Evolutionary conservation across 2,888 invertebrate species (phyloP).

Genomic region (Caenorhabditis becei): DNA sequence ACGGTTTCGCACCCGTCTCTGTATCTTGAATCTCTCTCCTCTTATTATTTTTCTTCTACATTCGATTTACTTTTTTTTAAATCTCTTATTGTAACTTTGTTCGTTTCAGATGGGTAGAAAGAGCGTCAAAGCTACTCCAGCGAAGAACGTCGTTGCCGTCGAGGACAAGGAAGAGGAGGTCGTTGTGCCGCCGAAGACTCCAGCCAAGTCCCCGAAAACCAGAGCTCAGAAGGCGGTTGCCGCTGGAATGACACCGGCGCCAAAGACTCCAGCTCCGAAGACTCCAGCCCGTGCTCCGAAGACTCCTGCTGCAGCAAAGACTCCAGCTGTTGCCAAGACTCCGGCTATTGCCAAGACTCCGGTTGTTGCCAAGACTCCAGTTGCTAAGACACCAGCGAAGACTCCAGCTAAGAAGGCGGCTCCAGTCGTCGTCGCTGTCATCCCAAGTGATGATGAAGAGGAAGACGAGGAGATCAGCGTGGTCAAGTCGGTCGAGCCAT

Average conservation of each 20-base stretch:
- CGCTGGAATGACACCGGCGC: slow-evolving; percentile 24
- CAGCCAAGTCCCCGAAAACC: slow-evolving; percentile 41
- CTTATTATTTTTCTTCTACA: not conserved
- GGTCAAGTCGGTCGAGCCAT: slow-evolving; percentile 3
- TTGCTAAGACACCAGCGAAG: slow-evolving; percentile 25
- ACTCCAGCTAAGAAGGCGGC: slow-evolving; percentile 20
- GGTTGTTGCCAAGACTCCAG: slow-evolving; percentile 14
- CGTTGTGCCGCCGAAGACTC: slow-evolving; percentile 39
- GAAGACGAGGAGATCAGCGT: slow-evolving; percentile 25
- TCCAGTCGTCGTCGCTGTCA: slow-evolving; percentile 5
- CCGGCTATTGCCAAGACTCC: slow-evolving; percentile 13
- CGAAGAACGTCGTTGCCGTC: slow-evolving; percentile 14
- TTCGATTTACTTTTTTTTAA: slow-evolving; percentile 3
- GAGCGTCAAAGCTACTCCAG: slow-evolving; percentile 42
- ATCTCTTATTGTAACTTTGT: too few species aligned
- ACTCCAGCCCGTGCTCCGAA: slow-evolving; percentile 15
- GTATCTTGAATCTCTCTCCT: not conserved
- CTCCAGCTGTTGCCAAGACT: slow-evolving; percentile 21
- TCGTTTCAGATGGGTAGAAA: slow-evolving; percentile 57
- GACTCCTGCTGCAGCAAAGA: slow-evolving; percentile 11
- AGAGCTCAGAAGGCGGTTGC: slow-evolving; percentile 40
- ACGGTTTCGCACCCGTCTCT: slow-evolving; percentile 8
- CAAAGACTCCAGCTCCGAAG: slow-evolving; percentile 20
- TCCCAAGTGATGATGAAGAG: slow-evolving; percentile 21
- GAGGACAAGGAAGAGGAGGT: slow-evolving; percentile 3